Evolutionary conservation across 2,888 invertebrate species (phyloP).

Genomic region (Macroteleia sp.): DNA sequence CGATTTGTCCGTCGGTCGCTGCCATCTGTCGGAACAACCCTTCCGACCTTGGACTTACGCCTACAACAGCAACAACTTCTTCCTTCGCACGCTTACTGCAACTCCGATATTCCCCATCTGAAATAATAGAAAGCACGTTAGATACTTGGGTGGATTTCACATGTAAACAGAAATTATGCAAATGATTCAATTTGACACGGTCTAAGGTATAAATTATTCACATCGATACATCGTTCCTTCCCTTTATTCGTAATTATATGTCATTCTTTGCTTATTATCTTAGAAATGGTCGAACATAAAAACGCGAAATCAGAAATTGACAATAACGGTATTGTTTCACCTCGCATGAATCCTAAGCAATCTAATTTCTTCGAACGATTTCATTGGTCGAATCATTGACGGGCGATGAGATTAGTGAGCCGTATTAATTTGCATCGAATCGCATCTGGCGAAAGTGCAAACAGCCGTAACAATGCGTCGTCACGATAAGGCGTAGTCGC

Average conservation of each 20-base stretch:
- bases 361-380: constrained; percentile 39
- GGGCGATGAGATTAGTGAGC: constrained; percentile 39
- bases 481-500: constrained; percentile 52
- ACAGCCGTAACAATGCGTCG: constrained; percentile 58
- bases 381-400: constrained; percentile 42
- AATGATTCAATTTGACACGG: background rate
- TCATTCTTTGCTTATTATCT: constrained; percentile 7
- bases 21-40: constrained; percentile 86
- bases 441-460: constrained; percentile 64
- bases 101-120: constrained; percentile 80
- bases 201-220: constrained; percentile 1
- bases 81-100: constrained; percentile 44
- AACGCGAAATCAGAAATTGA: constrained; percentile 13
- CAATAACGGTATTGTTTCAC: constrained; percentile 40
- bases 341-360: constrained; percentile 32
- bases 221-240: background rate
- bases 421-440: constrained; percentile 65
- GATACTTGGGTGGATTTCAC: background rate
- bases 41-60: constrained; percentile 53
- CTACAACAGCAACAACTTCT: constrained; percentile 62
- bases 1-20: constrained; percentile 95
- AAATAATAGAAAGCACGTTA: constrained; percentile 54
- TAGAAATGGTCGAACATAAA: constrained; percentile 10
- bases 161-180: background rate
- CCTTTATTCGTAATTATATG: constrained; percentile 17